These are phyloP conservation scores for Tyria jacobaeae DNA, from an alignment of 2,888 invertebrate genomes.

Conservation along the genomic window DNA sequence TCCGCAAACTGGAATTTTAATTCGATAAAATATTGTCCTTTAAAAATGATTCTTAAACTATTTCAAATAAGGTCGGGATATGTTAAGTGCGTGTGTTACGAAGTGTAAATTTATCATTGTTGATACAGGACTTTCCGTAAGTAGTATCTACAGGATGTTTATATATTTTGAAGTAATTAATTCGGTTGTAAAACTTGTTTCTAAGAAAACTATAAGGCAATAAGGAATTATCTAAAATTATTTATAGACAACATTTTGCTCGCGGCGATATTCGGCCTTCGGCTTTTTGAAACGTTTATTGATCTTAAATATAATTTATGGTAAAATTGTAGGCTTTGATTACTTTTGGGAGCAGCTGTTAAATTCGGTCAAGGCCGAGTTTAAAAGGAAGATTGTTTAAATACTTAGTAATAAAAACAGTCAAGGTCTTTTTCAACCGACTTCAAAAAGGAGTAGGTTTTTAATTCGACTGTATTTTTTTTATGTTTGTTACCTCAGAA, in stretches of 20 bases:
- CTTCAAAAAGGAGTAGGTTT: no score
- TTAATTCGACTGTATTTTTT: no score
- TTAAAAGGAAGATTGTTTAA: constrained; percentile 18
- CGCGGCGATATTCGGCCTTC: constrained; percentile 15
- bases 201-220: constrained; percentile 17
- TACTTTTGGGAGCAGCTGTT: constrained; percentile 8
- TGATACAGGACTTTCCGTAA: constrained; percentile 33
- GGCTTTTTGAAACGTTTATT: constrained; percentile 12
- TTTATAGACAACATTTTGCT: constrained; percentile 18
- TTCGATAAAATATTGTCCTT: background rate
- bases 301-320: constrained; percentile 15
- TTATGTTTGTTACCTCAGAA: no score
- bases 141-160: constrained; percentile 23
- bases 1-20: background rate
- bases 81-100: background rate
- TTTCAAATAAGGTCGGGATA: constrained; percentile 7
- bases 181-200: constrained; percentile 20
- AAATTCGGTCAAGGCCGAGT: constrained; percentile 18
- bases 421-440: background rate
- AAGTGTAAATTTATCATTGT: constrained; percentile 22
- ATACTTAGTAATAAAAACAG: background rate
- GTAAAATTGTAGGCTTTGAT: constrained; percentile 10
- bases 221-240: constrained; percentile 18
- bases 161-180: constrained; percentile 15
- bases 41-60: background rate